A percentile compares a stretch with the other conserved stretches of the same genome.
These are phyloP conservation scores for Brachionus angularis DNA, from an alignment of 1,140 invertebrate species.

Conservation along the genomic window DNA sequence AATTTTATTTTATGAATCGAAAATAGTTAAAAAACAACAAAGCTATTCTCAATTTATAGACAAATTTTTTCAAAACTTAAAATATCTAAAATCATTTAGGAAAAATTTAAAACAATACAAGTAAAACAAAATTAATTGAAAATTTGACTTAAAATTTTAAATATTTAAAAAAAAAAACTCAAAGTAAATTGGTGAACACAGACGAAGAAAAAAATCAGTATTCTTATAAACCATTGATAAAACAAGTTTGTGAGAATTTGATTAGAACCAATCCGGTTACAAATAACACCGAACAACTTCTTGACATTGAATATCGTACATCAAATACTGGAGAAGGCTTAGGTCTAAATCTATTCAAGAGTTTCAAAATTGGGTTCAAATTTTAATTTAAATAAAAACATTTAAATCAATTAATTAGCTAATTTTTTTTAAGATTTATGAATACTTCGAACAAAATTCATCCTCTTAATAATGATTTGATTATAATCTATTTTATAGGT, in stretches of 20 bases:
- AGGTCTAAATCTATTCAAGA: constrained; percentile 23
- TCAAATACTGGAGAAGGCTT: constrained; percentile 10
- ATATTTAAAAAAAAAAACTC: background rate
- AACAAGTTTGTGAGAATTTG: constrained; percentile 38
- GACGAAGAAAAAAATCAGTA: constrained; percentile 7
- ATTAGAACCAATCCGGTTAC: background rate
- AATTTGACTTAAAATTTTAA: background rate
- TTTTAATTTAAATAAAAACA: background rate
- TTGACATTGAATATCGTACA: constrained; percentile 16
- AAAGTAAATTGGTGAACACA: constrained; percentile 2
- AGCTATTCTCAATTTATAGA: constrained; percentile 19
- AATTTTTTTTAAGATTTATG: constrained; percentile 24
- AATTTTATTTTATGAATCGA: background rate
- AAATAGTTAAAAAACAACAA: background rate
- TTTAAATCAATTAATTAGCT: background rate
- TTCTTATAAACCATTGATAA: constrained; percentile 30
- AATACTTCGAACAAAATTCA: constrained; percentile 3
- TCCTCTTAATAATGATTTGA: constrained; percentile 36
- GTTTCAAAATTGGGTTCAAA: constrained; percentile 40
- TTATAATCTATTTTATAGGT: constrained; percentile 35
- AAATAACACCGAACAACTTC: constrained; percentile 7
- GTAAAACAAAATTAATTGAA: background rate
- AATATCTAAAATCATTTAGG: background rate
- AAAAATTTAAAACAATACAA: constrained; percentile 4
- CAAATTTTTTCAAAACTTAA: constrained; percentile 18